Evolutionary conservation across 35 echinoderm and acorn worm species (phyloP), one percentile per base, ranked within the genome.

Genomic region (Lytechinus pictus): DNA sequence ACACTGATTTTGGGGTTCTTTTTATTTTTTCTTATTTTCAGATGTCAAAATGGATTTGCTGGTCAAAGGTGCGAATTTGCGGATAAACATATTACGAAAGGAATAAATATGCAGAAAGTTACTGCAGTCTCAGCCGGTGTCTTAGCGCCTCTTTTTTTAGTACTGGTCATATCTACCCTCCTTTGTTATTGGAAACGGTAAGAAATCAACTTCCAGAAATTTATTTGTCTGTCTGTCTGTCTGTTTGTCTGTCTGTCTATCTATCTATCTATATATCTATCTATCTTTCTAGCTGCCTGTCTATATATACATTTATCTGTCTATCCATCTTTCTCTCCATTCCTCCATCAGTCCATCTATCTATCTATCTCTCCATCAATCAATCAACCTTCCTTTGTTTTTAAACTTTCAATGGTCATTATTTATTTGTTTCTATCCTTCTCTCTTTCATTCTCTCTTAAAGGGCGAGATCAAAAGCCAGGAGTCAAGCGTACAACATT

Each of bases 101-200:
- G 96, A 92, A 66, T 98, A 14, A 95, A 94, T 52, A 91, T 94
- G 51, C 79, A 91, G 9, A 95, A 93, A 86, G 96, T 95, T 27
- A 94, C 96, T 6, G 97, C 96, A 52, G 94, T 97, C n/a, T 96
- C 97, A 54, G 97, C 94, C 27, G 97, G 97, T 9, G 95, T 98
- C 79, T 92, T 98, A 27, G 94, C 96, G 52, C 97, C 97, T 19
- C 27, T 98, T 56, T 97, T 96, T 79, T 89, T 96, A 86, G 58
- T 98, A n/a, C 79, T 98, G 52, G 54, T 95, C 52, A 57, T 96
- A 9, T 51, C 94, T 6, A 93, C 61, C 4, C 27, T 94, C 54
- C 94, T 94, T 52, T 95, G 86, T 55, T 87, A 95, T 53, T 96
- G 96, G 54, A 94, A 93, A 54, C 95, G 96, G 96, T 96, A 87